Evolutionary conservation across 2,797 vertebrate genomes (phyloP).

Genomic region (Gallirallus australis): DNA sequence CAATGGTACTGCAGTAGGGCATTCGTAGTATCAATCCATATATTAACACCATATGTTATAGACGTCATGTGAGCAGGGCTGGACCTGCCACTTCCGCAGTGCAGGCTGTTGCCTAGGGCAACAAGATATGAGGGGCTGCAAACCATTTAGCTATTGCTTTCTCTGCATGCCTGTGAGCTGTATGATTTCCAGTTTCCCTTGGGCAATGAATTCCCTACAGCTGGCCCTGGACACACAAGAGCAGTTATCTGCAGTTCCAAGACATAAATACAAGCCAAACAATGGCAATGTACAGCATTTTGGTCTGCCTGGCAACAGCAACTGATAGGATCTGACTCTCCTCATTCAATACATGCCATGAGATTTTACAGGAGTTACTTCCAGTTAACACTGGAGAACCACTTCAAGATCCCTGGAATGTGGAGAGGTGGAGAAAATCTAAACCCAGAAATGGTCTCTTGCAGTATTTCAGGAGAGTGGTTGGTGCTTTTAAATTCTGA

Average conservation of each 20-base stretch:
- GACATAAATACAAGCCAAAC: constrained; percentile 30
- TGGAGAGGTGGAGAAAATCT: background rate
- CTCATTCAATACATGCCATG: background rate
- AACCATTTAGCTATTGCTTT: constrained; percentile 9
- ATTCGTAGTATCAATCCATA: constrained; percentile 11
- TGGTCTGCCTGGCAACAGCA: background rate
- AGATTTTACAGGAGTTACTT: background rate
- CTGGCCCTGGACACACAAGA: background rate
- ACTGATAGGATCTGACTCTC: background rate
- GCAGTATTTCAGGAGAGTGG: background rate
- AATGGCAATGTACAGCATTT: background rate
- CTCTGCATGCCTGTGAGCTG: constrained; percentile 8
- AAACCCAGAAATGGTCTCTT: background rate
- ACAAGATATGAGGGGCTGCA: constrained; percentile 22
- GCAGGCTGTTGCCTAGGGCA: constrained; percentile 66
- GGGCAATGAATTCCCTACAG: constrained; percentile 38
- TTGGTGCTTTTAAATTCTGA: background rate
- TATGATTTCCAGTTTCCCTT: constrained; percentile 30
- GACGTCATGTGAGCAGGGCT: background rate
- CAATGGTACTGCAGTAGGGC: background rate
- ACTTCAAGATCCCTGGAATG: background rate
- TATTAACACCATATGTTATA: constrained; percentile 13
- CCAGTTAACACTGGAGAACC: background rate
- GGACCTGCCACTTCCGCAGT: background rate
- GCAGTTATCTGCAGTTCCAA: constrained; percentile 24